These are phyloP conservation scores for Anabas testudineus DNA, from an alignment of 2,797 vertebrate species.

Conservation along the genomic window DNA sequence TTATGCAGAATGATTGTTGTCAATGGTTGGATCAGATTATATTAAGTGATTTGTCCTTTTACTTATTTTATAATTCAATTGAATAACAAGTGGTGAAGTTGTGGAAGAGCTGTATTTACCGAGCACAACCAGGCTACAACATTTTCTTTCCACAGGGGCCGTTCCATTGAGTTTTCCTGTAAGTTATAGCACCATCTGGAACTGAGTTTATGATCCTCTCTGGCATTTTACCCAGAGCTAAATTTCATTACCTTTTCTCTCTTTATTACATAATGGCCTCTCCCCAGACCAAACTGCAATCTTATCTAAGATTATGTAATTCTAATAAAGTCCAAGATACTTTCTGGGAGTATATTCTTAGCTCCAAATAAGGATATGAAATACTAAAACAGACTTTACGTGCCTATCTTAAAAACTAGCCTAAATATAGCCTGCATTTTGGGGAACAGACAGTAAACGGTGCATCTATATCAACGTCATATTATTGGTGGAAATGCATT, in stretches of 20 bases:
- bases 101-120: constrained; percentile 23
- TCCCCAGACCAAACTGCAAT: constrained; percentile 51
- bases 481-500: constrained; percentile 17
- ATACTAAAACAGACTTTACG: constrained; percentile 44
- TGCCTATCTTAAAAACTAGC: constrained; percentile 38
- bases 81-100: constrained; percentile 27
- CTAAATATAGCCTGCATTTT: constrained; percentile 55
- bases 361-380: constrained; percentile 60
- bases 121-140: constrained; percentile 13
- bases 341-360: constrained; percentile 51
- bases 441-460: constrained; percentile 1
- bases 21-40: constrained; percentile 4
- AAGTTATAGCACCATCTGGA: constrained; percentile 61
- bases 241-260: constrained; percentile 72
- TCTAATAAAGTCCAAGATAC: constrained; percentile 55
- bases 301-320: constrained; percentile 74
- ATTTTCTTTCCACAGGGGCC: constrained; percentile 32
- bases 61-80: constrained; percentile 14
- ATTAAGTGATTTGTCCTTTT: constrained; percentile 1
- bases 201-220: constrained; percentile 63
- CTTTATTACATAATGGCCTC: constrained; percentile 73
- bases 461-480: constrained; percentile 3
- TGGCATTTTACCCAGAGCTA: constrained; percentile 63
- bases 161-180: constrained; percentile 49
- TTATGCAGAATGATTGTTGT: background rate